A percentile compares a stretch with the other conserved stretches of the same genome.
Evolutionary conservation across 2,797 vertebrate genomes (phyloP).

Genomic region (Capromys pilorides): DNA sequence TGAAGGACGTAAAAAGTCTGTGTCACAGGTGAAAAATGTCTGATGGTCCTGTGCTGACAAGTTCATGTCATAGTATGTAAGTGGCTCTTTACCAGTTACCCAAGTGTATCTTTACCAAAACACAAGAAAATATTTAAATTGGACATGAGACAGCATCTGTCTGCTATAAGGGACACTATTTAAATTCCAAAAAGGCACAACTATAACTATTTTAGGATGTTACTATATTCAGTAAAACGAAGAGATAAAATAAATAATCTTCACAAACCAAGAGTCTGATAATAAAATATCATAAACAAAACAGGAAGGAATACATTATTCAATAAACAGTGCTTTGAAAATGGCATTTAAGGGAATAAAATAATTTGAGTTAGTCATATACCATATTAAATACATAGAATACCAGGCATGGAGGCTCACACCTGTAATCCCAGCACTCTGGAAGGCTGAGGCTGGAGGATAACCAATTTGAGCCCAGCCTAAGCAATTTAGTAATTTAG

Average conservation of each 20-base stretch:
- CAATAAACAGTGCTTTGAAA: constrained; percentile 27
- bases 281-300: constrained; percentile 51
- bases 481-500: neutral
- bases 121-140: constrained; percentile 72
- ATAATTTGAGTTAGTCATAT: constrained; percentile 53
- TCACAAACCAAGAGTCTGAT: constrained; percentile 13
- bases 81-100: constrained; percentile 98
- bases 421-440: neutral
- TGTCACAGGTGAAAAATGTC: constrained; percentile 98
- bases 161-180: constrained; percentile 39
- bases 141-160: neutral
- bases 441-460: neutral
- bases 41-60: constrained; percentile 99
- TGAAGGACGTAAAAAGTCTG: constrained; percentile 93
- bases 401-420: neutral
- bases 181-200: constrained; percentile 51
- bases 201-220: constrained; percentile 53
- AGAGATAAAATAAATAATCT: constrained; percentile 48
- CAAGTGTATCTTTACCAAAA: constrained; percentile 92
- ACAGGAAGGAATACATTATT: constrained; percentile 36
- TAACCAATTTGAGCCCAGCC: neutral
- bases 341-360: constrained; percentile 22
- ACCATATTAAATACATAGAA: neutral
- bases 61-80: constrained; percentile 99
- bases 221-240: constrained; percentile 51